A percentile compares a stretch with the other conserved stretches of the same genome.
These are phyloP conservation scores for Thoracochromis brauschi DNA, from an alignment of 2,113 vertebrate genomes.

Conservation along the genomic window DNA sequence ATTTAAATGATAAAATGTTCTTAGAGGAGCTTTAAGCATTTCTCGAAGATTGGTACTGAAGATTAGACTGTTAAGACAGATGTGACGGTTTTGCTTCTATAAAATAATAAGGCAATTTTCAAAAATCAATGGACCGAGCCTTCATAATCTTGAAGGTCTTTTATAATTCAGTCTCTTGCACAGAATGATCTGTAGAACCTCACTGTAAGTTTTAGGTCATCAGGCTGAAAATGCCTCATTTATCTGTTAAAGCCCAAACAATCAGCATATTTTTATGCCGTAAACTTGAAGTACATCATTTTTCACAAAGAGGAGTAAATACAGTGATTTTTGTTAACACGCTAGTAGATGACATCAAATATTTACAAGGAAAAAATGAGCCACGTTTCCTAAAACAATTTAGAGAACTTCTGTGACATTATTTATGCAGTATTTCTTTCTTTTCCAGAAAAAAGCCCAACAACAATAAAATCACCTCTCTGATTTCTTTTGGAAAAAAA, in stretches of 20 bases:
- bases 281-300: not conserved
- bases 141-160: not conserved
- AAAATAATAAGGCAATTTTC: not conserved
- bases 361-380: not conserved
- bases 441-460: not conserved
- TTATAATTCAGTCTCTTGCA: not conserved
- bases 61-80: not conserved
- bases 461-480: not conserved
- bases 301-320: not conserved
- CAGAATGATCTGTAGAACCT: not conserved
- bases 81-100: not conserved
- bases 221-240: not conserved
- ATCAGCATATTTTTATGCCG: not conserved
- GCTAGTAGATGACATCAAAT: not conserved
- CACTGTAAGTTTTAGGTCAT: not conserved
- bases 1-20: not conserved
- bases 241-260: not conserved
- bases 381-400: not conserved
- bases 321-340: not conserved
- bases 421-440: not conserved
- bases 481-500: not conserved
- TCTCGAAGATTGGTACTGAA: fast-evolving
- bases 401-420: not conserved
- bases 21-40: not conserved
- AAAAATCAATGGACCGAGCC: fast-evolving